Evolutionary conservation across 2,888 invertebrate genomes (phyloP).

Genomic region (Drosophila rubida): DNA sequence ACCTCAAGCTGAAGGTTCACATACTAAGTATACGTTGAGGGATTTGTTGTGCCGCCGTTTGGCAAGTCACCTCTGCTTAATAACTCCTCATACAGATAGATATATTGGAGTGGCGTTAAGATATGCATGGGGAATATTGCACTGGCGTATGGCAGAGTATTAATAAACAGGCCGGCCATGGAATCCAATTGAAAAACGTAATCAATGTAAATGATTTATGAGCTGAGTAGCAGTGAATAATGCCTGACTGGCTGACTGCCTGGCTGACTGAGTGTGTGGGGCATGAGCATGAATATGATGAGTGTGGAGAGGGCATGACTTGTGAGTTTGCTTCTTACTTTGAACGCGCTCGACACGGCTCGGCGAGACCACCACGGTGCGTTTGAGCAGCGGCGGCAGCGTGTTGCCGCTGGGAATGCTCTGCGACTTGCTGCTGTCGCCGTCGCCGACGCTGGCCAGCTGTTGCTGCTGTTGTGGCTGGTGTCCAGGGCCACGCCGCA

Average conservation of each 20-base stretch:
- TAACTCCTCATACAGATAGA: conserved; percentile 30
- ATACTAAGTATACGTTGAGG: not conserved
- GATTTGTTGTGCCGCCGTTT: conserved; percentile 4
- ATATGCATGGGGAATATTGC: conserved; percentile 13
- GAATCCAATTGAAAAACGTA: conserved; percentile 49
- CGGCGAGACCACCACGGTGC: conserved; percentile 62
- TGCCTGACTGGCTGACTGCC: not conserved
- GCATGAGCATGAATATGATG: conserved; percentile 24
- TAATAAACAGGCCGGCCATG: conserved; percentile 38
- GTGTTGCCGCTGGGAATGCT: conserved; percentile 35
- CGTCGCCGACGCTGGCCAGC: conserved; percentile 28
- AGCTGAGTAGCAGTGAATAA: conserved; percentile 30
- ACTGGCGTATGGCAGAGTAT: conserved; percentile 10
- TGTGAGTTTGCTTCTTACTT: conserved; percentile 78
- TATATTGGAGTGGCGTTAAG: conserved; percentile 25
- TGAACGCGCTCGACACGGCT: conserved; percentile 74
- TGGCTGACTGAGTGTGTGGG: conserved; percentile 17
- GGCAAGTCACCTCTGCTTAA: conserved; percentile 55
- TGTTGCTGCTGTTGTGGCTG: conserved; percentile 33
- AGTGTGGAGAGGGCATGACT: conserved; percentile 42
- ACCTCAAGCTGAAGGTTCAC: conserved; percentile 5
- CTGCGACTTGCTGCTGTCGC: conserved; percentile 18
- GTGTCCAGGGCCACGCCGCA: conserved; percentile 61
- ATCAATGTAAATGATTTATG: conserved; percentile 66
- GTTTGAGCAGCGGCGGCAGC: conserved; percentile 64